phyloP scores from a whole-genome alignment of 2,797 vertebrate species.

The Masticophis lateralis region DNA sequence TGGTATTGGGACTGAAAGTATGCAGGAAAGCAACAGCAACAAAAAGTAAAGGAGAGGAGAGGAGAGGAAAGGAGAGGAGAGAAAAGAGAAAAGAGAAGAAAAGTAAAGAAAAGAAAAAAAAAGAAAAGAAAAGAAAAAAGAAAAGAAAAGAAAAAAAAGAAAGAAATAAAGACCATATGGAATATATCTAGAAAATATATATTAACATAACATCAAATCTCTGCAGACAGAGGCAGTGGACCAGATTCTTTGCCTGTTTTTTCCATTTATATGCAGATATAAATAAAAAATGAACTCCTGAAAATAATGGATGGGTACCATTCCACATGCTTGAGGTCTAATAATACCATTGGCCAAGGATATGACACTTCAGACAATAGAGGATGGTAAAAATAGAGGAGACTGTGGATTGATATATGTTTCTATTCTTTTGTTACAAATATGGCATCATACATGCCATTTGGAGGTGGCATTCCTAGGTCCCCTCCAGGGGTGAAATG shows the following conservation, averaged over 20 bases:
- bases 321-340: background rate
- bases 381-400: background rate
- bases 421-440: background rate
- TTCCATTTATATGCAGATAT: background rate
- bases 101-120: background rate
- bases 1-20: slow-evolving; percentile 10
- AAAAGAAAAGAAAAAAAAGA: background rate
- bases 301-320: background rate
- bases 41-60: background rate
- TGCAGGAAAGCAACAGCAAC: background rate
- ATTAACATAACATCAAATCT: background rate
- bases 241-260: background rate
- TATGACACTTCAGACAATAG: background rate
- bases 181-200: background rate
- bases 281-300: background rate
- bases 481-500: background rate
- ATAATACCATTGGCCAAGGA: background rate
- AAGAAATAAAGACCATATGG: background rate
- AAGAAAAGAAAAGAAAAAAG: background rate
- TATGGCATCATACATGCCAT: background rate
- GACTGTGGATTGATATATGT: background rate
- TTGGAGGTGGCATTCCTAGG: background rate
- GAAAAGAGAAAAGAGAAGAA: background rate
- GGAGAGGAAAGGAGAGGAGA: too few relatives aligned
- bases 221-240: background rate